Conservation (phyloP, 1,140 invertebrate genomes). For the Aphidius ervi region DNA sequence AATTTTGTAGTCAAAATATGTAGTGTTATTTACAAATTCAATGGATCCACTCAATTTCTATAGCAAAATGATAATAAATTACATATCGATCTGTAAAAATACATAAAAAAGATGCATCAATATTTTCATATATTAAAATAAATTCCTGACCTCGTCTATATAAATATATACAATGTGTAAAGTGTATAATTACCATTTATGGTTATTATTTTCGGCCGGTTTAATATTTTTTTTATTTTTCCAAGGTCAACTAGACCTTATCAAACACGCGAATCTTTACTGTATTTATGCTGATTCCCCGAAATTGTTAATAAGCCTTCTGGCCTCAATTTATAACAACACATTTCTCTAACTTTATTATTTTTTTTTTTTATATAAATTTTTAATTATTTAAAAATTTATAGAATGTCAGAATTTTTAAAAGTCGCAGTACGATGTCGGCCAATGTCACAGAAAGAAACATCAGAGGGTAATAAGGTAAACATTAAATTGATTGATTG, state of each 20-base stretch:
- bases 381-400: conserved; percentile 23
- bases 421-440: conserved; percentile 90
- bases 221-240: no score
- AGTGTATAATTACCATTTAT: no score
- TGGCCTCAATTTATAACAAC: background rate
- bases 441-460: conserved; percentile 62
- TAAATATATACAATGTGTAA: no score
- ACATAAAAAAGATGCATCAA: no score
- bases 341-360: background rate
- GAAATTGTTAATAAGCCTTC: background rate
- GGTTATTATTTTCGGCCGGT: no score
- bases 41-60: background rate
- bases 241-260: no score
- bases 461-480: conserved; percentile 46
- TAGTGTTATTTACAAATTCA: background rate
- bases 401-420: conserved; percentile 73
- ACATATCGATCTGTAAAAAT: no score
- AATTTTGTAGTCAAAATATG: background rate
- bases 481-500: background rate
- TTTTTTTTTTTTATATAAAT: background rate
- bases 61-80: no score
- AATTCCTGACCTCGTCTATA: no score
- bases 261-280: background rate
- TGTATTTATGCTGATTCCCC: background rate
- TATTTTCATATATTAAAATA: no score